A percentile compares a stretch with the other conserved stretches of the same genome.
Evolutionary conservation across 2,888 invertebrate genomes (phyloP).

Genomic region (Orchesellides sinensis): DNA sequence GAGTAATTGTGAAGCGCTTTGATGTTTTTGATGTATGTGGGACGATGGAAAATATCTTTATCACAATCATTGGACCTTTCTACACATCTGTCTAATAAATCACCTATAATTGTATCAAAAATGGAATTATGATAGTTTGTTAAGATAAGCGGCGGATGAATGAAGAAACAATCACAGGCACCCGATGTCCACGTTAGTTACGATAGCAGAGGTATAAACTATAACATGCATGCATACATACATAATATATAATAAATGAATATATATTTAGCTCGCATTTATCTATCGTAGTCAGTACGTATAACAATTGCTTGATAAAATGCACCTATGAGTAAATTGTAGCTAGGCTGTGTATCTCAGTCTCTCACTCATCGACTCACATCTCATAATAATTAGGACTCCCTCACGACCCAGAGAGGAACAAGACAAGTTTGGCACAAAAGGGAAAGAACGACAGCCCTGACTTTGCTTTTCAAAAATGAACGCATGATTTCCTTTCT

Average conservation of each 20-base stretch:
- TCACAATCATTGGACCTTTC: constrained; percentile 11
- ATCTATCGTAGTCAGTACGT: too few species aligned
- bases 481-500: constrained; percentile 40
- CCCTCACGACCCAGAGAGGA: constrained; percentile 42
- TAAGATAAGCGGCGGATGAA: constrained; percentile 59
- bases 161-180: constrained; percentile 51
- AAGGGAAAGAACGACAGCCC: constrained; percentile 19
- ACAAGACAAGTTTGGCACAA: constrained; percentile 30
- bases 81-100: constrained; percentile 53
- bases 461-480: constrained; percentile 33
- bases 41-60: constrained; percentile 48
- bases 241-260: too few species aligned
- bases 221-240: constrained; percentile 4
- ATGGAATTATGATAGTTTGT: constrained; percentile 44
- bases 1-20: constrained; percentile 26
- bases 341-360: background rate
- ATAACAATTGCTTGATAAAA: too few species aligned
- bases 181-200: constrained; percentile 29
- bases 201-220: background rate
- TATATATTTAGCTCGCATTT: too few species aligned
- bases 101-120: constrained; percentile 51
- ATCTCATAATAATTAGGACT: constrained; percentile 59
- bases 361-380: constrained; percentile 53
- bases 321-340: too few species aligned
- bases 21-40: constrained; percentile 60